Percentiles rank a stretch among this genome's conserved stretches.
These are phyloP conservation scores for Falcunculus frontatus DNA, from an alignment of 2,113 vertebrate species.

Conservation along the genomic window DNA sequence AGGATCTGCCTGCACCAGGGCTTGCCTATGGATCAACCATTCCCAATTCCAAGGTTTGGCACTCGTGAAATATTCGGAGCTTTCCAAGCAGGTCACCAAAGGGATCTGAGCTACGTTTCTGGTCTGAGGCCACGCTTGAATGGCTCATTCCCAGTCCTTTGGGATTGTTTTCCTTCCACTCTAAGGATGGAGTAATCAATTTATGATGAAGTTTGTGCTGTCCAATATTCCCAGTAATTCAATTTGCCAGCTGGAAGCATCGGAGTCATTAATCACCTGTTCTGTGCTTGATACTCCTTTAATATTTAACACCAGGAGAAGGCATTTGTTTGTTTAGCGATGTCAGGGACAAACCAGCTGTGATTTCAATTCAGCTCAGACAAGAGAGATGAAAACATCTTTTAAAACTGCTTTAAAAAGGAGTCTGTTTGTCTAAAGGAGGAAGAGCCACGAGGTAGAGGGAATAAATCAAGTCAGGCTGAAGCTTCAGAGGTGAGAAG, in stretches of 20 bases:
- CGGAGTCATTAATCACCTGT: slow-evolving; percentile 38
- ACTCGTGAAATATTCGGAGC: background rate
- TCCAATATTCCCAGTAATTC: slow-evolving; percentile 14
- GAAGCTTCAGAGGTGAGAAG: background rate
- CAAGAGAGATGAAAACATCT: background rate
- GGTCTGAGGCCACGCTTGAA: background rate
- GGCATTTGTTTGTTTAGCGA: background rate
- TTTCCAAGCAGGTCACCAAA: background rate
- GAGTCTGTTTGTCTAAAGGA: background rate
- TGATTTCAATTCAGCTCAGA: background rate
- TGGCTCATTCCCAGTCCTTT: background rate
- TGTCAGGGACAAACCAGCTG: background rate
- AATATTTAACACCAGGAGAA: slow-evolving; percentile 43
- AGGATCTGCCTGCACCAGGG: background rate
- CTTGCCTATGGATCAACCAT: accelerated
- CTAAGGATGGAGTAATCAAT: background rate
- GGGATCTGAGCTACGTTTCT: background rate
- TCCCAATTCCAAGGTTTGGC: accelerated
- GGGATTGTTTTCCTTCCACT: background rate
- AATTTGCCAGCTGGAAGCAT: slow-evolving; percentile 36
- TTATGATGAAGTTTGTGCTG: slow-evolving; percentile 25
- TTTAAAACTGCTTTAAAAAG: background rate
- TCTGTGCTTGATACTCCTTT: background rate
- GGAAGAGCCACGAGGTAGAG: background rate
- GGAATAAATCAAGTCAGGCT: slow-evolving; percentile 3